Evolutionary conservation across 2,888 invertebrate species (phyloP), one percentile per base, ranked within the genome.

Genomic region (Cosmorhoe ocellata): DNA sequence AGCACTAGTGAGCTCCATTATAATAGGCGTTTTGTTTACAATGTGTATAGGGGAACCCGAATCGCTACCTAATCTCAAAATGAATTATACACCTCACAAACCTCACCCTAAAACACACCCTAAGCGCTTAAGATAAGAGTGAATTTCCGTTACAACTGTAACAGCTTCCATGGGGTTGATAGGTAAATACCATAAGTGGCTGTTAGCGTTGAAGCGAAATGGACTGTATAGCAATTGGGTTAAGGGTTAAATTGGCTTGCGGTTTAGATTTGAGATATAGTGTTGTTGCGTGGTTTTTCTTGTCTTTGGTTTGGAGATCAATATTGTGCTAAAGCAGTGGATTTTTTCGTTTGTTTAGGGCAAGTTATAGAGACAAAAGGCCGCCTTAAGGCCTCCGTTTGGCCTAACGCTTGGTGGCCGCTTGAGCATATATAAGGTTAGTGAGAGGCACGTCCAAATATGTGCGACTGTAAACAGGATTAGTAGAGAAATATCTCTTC

Each of bases 21-120:
- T 85, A 85, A 85, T 83, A 84, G 86, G 84, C 86, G 86, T 87
- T 87, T 86, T 87, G 87, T 88, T 88, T 88, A 87, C 86, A 84
- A 81, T 81, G 71, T 79, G 77, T 75, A 79, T 79, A 79, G 84
- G 88, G 86, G 85, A 84, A 78, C 77, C 74, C 74, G 56, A 63
- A 61, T 52, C 61, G 42, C 47, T 22, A 12, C 30, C 49, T 53
- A 56, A 51, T 50, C 52, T 48, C 54, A 51, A 45, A 73, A 72
- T 61, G 67, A 58, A 69, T 48, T 60, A 68, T 58, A 61, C 43
- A 38, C 51, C 47, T 31, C 39, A 27, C 55, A 18, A 28, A 13
- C 18, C 13, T 18, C 66, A 64, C 52, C 56, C 50, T 53, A 75
- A 72, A 73, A 61, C 51, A 53, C 38, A 66, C 74, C 60, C 46